Base-by-base conservation (phyloP, 2,113 vertebrate genomes). In the Syngnathus typhle region DNA sequence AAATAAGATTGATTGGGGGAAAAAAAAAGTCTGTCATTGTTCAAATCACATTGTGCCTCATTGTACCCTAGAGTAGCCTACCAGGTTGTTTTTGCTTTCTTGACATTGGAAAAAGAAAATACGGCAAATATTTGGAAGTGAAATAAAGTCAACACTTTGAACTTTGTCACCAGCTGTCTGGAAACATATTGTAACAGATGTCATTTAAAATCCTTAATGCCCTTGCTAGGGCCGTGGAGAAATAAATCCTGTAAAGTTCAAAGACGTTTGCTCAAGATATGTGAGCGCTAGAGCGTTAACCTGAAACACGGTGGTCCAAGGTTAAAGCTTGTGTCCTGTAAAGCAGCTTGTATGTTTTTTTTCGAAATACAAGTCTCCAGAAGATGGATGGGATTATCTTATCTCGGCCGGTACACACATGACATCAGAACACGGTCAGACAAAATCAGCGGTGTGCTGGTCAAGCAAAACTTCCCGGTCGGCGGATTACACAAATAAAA, bases 401-500 rank as follows among this genome's bases (percentile, higher is more conserved):
- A 56, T 65, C n/a, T 15, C 46, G 12, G 62, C 47, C 15, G 43
- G 46, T 0, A 9, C 49, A 72, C 70, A 38, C 39, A 63, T 68
- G 39, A 71, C 69, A 84, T 41, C 49, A 51, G 27, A 73, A 73
- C 21, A 67, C 65, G 74, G 69, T 37, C 75, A 66, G 70, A 71
- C 23, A 70, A 68, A 79, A 69, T 37, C 74, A 69, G 69, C 9
- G 63, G 21, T 54, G 41, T 65, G 52, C 39, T 63, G 71, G 70
- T 74, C 69, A 54, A 59, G 64, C 74, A 63, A 69, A 71, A 75
- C 64, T 72, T 73, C 69, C 64, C 75, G 46, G 56, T 54, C 68
- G 64, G 69, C 66, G 58, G 72, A 65, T 76, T 81, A 82, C 78
- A 78, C 82, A 81, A 82, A 83, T 75, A 77, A 69, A 61, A 76